phyloP scores from a whole-genome alignment of 35 echinoderm and acorn worm genomes.

The Lytechinus variegatus region DNA sequence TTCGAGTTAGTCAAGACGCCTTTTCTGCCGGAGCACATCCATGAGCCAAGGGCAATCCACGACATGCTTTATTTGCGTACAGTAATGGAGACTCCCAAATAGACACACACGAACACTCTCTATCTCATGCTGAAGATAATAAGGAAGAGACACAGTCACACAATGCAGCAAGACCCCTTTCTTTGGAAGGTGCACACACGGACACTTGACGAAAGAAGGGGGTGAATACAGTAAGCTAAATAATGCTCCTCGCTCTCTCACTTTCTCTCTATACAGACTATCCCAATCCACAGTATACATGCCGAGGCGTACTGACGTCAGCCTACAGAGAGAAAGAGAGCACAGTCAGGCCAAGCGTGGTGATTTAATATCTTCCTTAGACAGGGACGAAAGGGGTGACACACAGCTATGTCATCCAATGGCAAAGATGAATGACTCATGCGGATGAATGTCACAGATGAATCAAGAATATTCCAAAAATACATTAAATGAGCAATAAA shows the following conservation, averaged over 20 bases:
- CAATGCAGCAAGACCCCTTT: neutral
- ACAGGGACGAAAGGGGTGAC: constrained; percentile 30
- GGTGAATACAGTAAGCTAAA: constrained; percentile 18
- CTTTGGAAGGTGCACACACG: neutral
- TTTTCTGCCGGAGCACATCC: neutral
- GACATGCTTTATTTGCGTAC: neutral
- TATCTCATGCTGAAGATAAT: neutral
- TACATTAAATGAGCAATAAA: constrained; percentile 14
- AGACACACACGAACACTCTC: neutral
- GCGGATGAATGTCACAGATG: constrained; percentile 9
- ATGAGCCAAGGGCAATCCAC: neutral
- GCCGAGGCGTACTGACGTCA: constrained; percentile 8
- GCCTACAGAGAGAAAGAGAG: too few species aligned
- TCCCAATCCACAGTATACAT: neutral
- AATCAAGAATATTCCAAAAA: constrained; percentile 14
- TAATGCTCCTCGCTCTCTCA: neutral
- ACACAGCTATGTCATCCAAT: constrained; percentile 31
- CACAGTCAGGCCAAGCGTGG: neutral
- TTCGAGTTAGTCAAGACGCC: neutral
- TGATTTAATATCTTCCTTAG: constrained; percentile 37
- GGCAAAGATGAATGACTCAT: neutral
- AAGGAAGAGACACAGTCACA: neutral
- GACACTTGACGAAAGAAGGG: neutral
- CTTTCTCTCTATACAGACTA: neutral
- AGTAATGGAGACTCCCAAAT: constrained; percentile 18